Evolutionary conservation across 1,140 invertebrate genomes (phyloP), one percentile per base, ranked within the genome.

Genomic region (Schlechtendalia chinensis): DNA sequence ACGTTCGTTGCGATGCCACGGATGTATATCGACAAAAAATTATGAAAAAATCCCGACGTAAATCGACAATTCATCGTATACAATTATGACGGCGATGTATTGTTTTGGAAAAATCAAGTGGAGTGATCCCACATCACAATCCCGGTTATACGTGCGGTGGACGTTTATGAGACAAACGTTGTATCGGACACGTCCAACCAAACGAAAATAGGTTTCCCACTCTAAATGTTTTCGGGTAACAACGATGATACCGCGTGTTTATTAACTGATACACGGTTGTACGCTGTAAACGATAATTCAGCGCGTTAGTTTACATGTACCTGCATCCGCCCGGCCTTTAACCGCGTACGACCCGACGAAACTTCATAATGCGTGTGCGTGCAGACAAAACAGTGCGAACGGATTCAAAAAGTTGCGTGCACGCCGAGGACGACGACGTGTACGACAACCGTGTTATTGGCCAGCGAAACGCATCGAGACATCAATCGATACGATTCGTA

Each of bases 201-300:
- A 69, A 69, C 39, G n/a, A 24, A 47, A 69, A 69, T 69, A 50
- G 50, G 67, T 69, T 50, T 27, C 14, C 24, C 47, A 69, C 67
- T 69, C 50, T 24, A 67, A 69, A 69, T 50, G 67, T 69, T 69
- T 69, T 69, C 22, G 22, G 22, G 22, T 69, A 69, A 69, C 50
- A 24, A 47, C 47, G 22, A 69, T 47, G 22, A 50, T 50, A 50
- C 50, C 69, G 24, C 24, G 67, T 71, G 8, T 59, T 50, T 53
- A 71, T 50, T 53, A 71, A 71, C 24, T 71, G 27, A 71, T 71
- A 71, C 50, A 69, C 39, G 24, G 45, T 45, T 72, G 50, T 72
- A 72, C 69, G 54, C 29, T 72, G 69, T 72, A 72, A 72, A 72
- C 69, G 69, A 72, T 72, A 54, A 72, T 72, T 72, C 54, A 72